Percentiles rank a stretch among this genome's conserved stretches.
phyloP scores from a whole-genome alignment of 2,797 vertebrate genomes.

The Tauraco hartlaubi region DNA sequence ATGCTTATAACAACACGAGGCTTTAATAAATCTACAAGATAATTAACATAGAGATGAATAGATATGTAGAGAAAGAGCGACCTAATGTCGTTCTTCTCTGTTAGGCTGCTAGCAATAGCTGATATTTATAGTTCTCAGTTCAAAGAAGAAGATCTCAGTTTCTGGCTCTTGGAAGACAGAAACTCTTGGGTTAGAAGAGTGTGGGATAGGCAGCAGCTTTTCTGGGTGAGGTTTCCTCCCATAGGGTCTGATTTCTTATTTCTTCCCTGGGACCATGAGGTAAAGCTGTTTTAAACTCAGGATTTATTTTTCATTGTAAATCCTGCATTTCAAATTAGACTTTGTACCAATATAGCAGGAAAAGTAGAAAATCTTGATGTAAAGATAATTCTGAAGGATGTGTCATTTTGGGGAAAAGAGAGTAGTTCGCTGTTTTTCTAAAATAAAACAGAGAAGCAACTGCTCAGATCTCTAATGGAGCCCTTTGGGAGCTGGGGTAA shows the following conservation, averaged over 20 bases:
- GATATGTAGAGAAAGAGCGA: neutral
- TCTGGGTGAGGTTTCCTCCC: neutral
- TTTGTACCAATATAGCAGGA: neutral
- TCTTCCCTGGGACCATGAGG: neutral
- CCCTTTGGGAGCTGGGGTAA: neutral
- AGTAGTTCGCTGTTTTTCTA: neutral
- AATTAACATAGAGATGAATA: neutral
- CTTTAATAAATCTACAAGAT: neutral
- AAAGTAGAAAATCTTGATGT: neutral
- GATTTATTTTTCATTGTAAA: neutral
- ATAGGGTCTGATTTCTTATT: neutral
- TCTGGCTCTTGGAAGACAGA: neutral
- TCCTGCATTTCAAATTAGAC: neutral
- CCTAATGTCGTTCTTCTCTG: neutral
- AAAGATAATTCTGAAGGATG: neutral
- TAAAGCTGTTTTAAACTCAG: neutral
- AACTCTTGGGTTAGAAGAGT: neutral
- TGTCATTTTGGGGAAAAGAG: neutral
- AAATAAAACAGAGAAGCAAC: neutral
- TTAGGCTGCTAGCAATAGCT: neutral
- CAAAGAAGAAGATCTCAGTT: neutral
- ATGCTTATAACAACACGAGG: neutral
- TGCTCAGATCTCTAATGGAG: neutral
- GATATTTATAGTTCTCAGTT: neutral
- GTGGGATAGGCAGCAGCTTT: neutral